Evolutionary conservation across 2,113 vertebrate species (phyloP), one percentile per base, ranked within the genome.

Genomic region (Epinephelus fuscoguttatus): DNA sequence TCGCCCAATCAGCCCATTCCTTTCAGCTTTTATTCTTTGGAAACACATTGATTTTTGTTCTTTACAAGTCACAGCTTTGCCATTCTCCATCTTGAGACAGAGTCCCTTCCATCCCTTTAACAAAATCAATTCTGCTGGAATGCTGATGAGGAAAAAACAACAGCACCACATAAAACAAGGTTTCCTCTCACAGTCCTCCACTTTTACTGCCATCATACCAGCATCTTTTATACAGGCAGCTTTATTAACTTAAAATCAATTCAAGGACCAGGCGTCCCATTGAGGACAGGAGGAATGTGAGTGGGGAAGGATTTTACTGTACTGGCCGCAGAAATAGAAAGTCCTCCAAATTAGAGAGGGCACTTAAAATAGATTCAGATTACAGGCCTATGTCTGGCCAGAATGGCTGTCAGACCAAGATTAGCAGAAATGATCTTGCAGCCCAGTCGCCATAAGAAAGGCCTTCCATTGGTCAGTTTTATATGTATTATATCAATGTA

Each of bases 241-340:
- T 90, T 83, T 68, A 83, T 88, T 82, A 70, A 81, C 63, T 68
- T 62, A 72, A 74, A 84, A 82, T 63, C 76, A 74, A 71, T 74
- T 70, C 49, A 70, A 74, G 37, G 40, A 57, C 27, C 13, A 52
- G 63, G 7, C 5, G 1, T 69, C 81, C 75, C 53, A 52, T 74
- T 74, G 45, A 77, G 82, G 69, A 73, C 10, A 23, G 13, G 37
- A 9, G 74, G 25, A 74, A 70, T 42, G 77, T 49, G 50, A 60
- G 64, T 21, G 53, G 25, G 27, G 33, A 40, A 68, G 18, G 33
- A 52, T 72, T 78, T 78, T 70, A 78, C 60, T 67, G 37, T 71
- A 67, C 40, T 67, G 21, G 70, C 42, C 5, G 25, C 47, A 61
- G 57, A 66, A 78, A 77, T 81, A 70, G 4, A 75, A 72, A 70